phyloP scores from a whole-genome alignment of 2,797 vertebrate species.

The Anomalospiza imberbis region DNA sequence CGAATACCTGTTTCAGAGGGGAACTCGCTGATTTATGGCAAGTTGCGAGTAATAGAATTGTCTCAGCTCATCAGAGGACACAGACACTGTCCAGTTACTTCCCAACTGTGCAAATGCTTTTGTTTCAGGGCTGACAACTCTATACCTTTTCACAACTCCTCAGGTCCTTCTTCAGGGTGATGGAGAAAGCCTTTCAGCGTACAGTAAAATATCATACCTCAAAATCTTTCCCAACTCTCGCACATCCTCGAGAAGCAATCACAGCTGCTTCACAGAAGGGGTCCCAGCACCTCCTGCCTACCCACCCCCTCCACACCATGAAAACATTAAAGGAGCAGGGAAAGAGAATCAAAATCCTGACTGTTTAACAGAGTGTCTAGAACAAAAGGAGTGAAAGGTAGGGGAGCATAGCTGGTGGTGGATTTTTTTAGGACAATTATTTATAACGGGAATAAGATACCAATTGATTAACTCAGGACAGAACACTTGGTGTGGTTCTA shows the following conservation, averaged over 20 bases:
- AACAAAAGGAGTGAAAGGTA: neutral
- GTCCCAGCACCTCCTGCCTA: neutral
- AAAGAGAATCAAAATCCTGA: neutral
- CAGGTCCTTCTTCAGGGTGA: conserved; percentile 28
- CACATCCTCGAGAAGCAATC: neutral
- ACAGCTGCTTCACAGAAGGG: conserved; percentile 51
- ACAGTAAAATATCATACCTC: neutral
- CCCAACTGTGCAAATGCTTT: neutral
- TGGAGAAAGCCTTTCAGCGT: conserved; percentile 4
- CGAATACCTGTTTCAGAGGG: neutral
- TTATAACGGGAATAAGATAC: neutral
- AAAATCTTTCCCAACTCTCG: neutral
- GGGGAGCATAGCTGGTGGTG: neutral
- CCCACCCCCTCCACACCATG: neutral
- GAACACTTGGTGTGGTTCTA: neutral
- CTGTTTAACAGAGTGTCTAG: neutral
- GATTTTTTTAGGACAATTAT: neutral
- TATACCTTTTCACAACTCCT: conserved; percentile 45
- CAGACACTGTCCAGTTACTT: conserved; percentile 28
- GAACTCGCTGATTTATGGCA: neutral
- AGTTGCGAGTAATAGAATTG: neutral
- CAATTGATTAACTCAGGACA: neutral
- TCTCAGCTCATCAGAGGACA: conserved; percentile 22
- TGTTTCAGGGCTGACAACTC: conserved; percentile 23
- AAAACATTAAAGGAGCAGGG: neutral